These are phyloP conservation scores for Columba janthina DNA, from an alignment of 2,113 vertebrate genomes.

Conservation along the genomic window DNA sequence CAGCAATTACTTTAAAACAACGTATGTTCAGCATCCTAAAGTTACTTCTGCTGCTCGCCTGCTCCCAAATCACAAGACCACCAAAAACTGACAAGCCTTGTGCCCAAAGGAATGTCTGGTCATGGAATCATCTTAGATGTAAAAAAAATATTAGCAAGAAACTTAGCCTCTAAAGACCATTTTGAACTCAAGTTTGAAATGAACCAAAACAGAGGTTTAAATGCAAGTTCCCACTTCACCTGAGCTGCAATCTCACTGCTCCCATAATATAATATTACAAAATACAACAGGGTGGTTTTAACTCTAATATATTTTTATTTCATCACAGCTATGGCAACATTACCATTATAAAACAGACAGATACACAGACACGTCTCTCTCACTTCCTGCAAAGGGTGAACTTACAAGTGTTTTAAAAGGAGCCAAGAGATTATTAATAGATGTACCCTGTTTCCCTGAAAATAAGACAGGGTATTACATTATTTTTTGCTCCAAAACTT, in stretches of 20 bases:
- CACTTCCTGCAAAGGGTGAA: constrained; percentile 28
- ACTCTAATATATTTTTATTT: constrained; percentile 29
- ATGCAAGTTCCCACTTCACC: background rate
- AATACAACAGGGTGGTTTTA: constrained; percentile 12
- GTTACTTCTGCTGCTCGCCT: background rate
- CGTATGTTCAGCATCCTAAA: background rate
- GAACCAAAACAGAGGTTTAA: background rate
- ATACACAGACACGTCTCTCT: constrained; percentile 25
- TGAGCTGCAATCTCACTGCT: background rate
- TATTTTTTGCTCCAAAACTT: no score
- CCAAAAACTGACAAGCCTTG: background rate
- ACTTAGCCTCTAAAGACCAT: background rate
- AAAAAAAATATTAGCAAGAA: background rate
- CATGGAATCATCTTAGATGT: background rate
- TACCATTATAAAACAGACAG: constrained; percentile 21
- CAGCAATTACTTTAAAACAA: background rate
- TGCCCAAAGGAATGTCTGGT: background rate
- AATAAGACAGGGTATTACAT: no score
- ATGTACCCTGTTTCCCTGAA: background rate
- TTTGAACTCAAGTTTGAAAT: background rate
- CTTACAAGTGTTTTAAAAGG: constrained; percentile 10
- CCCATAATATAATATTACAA: background rate
- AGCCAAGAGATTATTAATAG: constrained; percentile 10
- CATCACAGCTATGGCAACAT: constrained; percentile 13
- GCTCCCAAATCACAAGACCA: background rate